phyloP scores from a whole-genome alignment of 2,113 vertebrate species.

The Anolis sagrei region DNA sequence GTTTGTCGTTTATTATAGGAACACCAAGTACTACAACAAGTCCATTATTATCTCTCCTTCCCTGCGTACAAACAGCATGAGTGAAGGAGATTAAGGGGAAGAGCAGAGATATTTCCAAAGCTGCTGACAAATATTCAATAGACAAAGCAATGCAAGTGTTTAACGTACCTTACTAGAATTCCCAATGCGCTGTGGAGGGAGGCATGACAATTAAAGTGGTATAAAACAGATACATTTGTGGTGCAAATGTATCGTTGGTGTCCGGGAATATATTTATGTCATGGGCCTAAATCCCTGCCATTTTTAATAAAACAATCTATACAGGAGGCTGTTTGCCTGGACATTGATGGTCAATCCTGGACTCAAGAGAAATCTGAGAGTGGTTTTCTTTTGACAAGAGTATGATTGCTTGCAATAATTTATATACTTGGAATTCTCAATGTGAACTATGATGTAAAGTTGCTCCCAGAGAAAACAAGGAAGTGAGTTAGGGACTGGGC shows the following conservation, averaged over 20 bases:
- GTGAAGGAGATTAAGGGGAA: slow-evolving; percentile 48
- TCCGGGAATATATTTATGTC: not conserved
- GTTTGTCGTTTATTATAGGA: slow-evolving; percentile 54
- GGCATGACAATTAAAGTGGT: not conserved
- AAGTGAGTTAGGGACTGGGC: not conserved
- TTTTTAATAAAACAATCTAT: not conserved
- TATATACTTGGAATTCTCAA: too few relatives aligned
- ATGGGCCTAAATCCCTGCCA: not conserved
- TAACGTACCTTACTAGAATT: not conserved
- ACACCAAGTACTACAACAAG: slow-evolving; percentile 58
- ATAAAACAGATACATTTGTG: not conserved
- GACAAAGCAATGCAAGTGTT: slow-evolving; percentile 30
- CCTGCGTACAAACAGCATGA: slow-evolving; percentile 38
- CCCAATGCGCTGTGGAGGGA: not conserved
- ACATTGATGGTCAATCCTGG: not conserved
- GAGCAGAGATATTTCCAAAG: slow-evolving; percentile 45
- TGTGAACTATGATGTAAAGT: not conserved
- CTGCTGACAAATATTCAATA: slow-evolving; percentile 47
- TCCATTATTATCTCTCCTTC: slow-evolving; percentile 57
- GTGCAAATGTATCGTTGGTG: not conserved
- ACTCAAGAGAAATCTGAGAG: not conserved
- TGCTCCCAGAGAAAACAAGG: not conserved
- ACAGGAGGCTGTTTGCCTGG: not conserved
- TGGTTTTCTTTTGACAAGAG: not conserved
- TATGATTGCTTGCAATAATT: not conserved